These are phyloP conservation scores for Perccottus glenii DNA, from an alignment of 2,113 vertebrate genomes.

Conservation along the genomic window DNA sequence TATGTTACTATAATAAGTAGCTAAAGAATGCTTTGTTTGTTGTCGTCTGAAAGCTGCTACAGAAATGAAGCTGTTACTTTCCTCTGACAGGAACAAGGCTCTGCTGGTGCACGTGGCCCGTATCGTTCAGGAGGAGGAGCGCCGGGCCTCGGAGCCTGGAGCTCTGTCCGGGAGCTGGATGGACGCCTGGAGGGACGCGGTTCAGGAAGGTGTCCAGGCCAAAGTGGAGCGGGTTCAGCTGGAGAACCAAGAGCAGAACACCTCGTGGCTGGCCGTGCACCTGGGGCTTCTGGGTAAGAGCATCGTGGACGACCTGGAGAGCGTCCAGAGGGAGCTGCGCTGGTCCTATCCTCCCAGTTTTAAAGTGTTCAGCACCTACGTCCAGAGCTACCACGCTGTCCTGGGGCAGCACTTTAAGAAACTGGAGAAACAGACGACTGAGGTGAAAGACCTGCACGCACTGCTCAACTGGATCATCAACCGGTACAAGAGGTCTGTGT, in stretches of 20 bases:
- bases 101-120: conserved; percentile 64
- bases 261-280: conserved; percentile 75
- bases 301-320: conserved; percentile 71
- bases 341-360: conserved; percentile 77
- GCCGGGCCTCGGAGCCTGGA: conserved; percentile 37
- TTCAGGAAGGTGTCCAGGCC: conserved; percentile 55
- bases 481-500: conserved; percentile 72
- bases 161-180: conserved; percentile 63
- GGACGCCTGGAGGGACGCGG: conserved; percentile 70
- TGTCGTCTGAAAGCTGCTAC: too few species aligned
- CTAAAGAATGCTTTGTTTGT: too few species aligned
- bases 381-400: conserved; percentile 60
- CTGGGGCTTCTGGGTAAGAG: conserved; percentile 75
- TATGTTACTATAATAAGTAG: too few species aligned
- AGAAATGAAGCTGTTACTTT: too few species aligned
- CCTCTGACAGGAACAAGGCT: conserved; percentile 41
- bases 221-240: conserved; percentile 59
- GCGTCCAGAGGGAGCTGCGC: conserved; percentile 66
- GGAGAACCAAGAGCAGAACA: conserved; percentile 58
- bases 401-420: conserved; percentile 67
- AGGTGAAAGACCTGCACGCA: conserved; percentile 67
- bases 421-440: conserved; percentile 57
- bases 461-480: conserved; percentile 79
- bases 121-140: conserved; percentile 79
- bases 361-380: conserved; percentile 76